Evolutionary conservation across 2,113 vertebrate species (phyloP).

Genomic region (Chaetorhynchus papuensis): DNA sequence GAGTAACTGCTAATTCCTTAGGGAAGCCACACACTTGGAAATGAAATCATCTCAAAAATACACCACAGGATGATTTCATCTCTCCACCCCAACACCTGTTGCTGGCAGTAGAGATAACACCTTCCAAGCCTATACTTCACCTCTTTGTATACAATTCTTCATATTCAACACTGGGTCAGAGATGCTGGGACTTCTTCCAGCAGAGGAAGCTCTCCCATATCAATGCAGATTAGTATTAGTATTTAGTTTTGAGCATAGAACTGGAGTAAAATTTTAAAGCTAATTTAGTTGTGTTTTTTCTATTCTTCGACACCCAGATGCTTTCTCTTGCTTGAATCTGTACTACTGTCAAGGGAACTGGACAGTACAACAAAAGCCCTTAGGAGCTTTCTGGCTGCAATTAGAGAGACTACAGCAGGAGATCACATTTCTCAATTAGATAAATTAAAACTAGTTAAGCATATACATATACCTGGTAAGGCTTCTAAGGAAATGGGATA

Average conservation of each 20-base stretch:
- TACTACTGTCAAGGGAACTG: not conserved
- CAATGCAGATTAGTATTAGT: not conserved
- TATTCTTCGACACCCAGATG: not conserved
- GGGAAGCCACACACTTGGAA: not conserved
- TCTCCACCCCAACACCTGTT: not conserved
- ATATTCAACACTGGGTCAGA: not conserved
- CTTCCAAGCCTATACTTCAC: not conserved
- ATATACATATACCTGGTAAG: not conserved
- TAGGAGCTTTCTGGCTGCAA: not conserved
- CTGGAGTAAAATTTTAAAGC: not conserved
- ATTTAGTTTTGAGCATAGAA: not conserved
- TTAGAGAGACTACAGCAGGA: not conserved
- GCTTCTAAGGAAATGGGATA: not conserved
- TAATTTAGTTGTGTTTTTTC: not conserved
- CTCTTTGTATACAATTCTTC: not conserved
- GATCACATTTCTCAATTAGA: conserved; percentile 36
- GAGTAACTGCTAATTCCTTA: not conserved
- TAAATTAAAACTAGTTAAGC: conserved; percentile 12
- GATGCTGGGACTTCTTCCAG: not conserved
- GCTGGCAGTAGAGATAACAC: not conserved
- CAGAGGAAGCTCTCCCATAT: not conserved
- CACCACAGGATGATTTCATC: not conserved
- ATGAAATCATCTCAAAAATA: not conserved
- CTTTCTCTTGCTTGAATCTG: not conserved
- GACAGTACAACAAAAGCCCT: not conserved